phyloP scores from a whole-genome alignment of 2,113 vertebrate genomes.

The Lepisosteus oculatus region DNA sequence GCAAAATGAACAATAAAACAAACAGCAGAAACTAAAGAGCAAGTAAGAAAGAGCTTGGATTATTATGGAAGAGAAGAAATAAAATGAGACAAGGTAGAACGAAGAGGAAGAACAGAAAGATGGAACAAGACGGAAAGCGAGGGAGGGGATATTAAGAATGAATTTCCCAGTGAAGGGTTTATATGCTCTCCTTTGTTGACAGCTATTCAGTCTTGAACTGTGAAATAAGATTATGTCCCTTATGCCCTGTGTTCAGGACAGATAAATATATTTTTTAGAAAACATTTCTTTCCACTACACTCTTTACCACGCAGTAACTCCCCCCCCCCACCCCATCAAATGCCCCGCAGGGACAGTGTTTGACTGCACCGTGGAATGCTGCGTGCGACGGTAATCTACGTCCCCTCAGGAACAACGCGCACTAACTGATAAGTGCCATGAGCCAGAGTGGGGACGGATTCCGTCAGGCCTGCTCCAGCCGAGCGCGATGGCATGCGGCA shows the following conservation, averaged over 20 bases:
- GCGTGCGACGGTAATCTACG: constrained; percentile 71
- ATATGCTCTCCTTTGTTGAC: too few species aligned
- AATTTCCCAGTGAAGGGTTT: too few species aligned
- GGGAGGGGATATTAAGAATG: too few species aligned
- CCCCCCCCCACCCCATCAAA: constrained; percentile 1
- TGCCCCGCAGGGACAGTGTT: constrained; percentile 65
- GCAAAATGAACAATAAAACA: background rate
- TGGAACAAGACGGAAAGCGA: background rate
- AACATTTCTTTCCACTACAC: background rate
- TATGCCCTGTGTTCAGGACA: background rate
- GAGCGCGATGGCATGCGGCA: constrained; percentile 63
- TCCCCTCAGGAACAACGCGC: constrained; percentile 63
- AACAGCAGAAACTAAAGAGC: background rate
- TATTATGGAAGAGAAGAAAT: constrained; percentile 15
- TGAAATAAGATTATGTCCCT: too few species aligned
- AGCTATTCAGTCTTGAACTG: too few species aligned
- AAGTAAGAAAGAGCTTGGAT: constrained; percentile 4
- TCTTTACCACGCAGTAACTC: constrained; percentile 3
- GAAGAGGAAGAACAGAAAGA: background rate
- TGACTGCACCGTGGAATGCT: constrained; percentile 75
- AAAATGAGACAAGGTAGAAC: constrained; percentile 15
- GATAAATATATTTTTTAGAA: background rate
- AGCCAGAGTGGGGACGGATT: constrained; percentile 73
- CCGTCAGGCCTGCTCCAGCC: constrained; percentile 76
- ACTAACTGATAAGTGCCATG: constrained; percentile 83